Conservation (phyloP, 2,888 invertebrate species). For the Ornithoptera alexandrae region DNA sequence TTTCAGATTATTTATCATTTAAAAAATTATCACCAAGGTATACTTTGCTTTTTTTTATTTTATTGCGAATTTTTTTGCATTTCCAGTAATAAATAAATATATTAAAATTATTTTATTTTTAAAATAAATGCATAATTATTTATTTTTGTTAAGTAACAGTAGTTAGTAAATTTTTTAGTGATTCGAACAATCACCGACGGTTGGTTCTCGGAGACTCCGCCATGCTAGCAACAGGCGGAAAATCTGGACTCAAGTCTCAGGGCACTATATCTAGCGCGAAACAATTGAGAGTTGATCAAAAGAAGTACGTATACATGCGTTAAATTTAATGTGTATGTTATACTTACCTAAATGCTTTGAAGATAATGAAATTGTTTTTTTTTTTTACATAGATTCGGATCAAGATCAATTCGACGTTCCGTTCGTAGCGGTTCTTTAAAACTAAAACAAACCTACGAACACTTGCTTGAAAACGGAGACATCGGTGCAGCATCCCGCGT, state of each 20-base stretch:
- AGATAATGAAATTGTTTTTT: not conserved
- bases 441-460: slow-evolving; percentile 97
- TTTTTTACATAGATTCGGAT: slow-evolving; percentile 79
- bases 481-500: slow-evolving; percentile 92
- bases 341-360: too few species aligned
- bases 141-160: too few species aligned
- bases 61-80: not conserved
- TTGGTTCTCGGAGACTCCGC: slow-evolving; percentile 95
- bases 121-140: too few species aligned
- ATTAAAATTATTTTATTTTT: not conserved
- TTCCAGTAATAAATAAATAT: not conserved
- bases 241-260: slow-evolving; percentile 89
- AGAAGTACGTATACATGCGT: slow-evolving; percentile 82
- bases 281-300: slow-evolving; percentile 92
- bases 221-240: slow-evolving; percentile 90
- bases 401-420: slow-evolving; percentile 94
- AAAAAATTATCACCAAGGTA: slow-evolving; percentile 9
- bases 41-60: slow-evolving; percentile 32
- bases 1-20: slow-evolving; percentile 33
- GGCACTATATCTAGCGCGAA: slow-evolving; percentile 94
- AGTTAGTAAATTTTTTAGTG: slow-evolving; percentile 76
- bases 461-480: slow-evolving; percentile 98
- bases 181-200: slow-evolving; percentile 94
- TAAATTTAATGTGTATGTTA: too few species aligned
- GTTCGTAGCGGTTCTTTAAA: slow-evolving; percentile 96